A percentile compares a stretch with the other conserved stretches of the same genome.
Conservation (phyloP, 2,113 vertebrate species). For the Serilophus lunatus region DNA sequence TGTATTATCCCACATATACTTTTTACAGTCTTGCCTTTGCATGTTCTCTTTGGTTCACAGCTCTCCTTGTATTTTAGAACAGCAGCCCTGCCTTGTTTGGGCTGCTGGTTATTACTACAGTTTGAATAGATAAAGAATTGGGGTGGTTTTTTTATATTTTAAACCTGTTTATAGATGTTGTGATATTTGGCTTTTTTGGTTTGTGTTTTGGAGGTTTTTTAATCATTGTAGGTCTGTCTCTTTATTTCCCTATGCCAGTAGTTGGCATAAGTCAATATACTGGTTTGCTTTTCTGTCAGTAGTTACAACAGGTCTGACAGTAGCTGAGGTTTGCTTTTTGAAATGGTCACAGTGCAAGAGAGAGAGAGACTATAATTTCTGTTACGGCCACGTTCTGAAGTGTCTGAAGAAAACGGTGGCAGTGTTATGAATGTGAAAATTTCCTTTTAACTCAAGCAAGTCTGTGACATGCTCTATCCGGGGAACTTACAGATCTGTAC, state of each 20-base stretch:
- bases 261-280: neutral
- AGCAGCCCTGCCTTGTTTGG: neutral
- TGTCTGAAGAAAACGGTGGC: conserved; percentile 22
- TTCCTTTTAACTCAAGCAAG: neutral
- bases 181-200: neutral
- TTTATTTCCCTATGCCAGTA: neutral
- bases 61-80: neutral
- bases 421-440: conserved; percentile 36
- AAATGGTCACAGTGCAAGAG: neutral
- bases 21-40: neutral
- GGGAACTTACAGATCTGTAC: neutral
- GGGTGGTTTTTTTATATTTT: neutral
- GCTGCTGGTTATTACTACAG: neutral
- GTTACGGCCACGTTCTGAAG: conserved; percentile 17
- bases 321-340: neutral
- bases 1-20: neutral
- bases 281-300: neutral
- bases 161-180: neutral
- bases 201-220: neutral
- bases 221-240: neutral
- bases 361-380: neutral
- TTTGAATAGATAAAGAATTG: neutral
- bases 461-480: neutral
- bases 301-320: neutral
- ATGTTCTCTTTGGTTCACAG: neutral